Base-by-base conservation (phyloP, 2,113 vertebrate species). In the Protomyctophum bolini region DNA sequence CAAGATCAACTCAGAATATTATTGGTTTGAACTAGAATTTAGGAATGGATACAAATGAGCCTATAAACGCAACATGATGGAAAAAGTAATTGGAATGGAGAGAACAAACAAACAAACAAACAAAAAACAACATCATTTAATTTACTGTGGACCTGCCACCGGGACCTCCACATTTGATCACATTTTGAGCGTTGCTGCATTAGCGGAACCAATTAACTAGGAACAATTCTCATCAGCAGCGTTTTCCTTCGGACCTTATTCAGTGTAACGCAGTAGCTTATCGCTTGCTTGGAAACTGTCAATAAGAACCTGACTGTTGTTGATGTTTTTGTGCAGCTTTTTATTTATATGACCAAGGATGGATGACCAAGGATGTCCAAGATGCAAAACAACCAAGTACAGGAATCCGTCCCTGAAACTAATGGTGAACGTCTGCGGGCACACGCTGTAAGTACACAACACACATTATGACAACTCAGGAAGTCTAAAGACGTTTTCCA, bases 351-450 rank as follows among this genome's bases (percentile, higher is more conserved):
- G 70, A 76, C n/a, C n/a, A n/a, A n/a, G n/a, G 52, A 98, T 99
- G 97, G 96, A 98, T 61, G 97, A 99, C 70, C 94, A 95, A 84
- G 94, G 97, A 11, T 99, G 97, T 58, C 97, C 97, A 69, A 91
- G 96, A 49, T 99, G 97, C 83, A 99, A 98, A 87, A 98, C 97
- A 69, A 98, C 97, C 65, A 98, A 99, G 60, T 99, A 99, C 89
- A 94, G 97, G 80, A 99, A 99, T 61, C 97, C 96, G 0, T 97
- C 96, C 1, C 75, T 98, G 84, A 98, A 97, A 88, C 87, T 98
- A 90, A 98, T 99, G 97, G 97, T 99, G 84, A 98, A 98, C 67
- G 95, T 99, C 67, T 99, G 97, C 85, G 97, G 97, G 3, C 97
- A 99, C 89, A 99, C 97, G 65, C 94, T 99, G 97, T 99, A 90